Conservation (phyloP, 2,113 vertebrate species). For the Neomonachus schauinslandi region DNA sequence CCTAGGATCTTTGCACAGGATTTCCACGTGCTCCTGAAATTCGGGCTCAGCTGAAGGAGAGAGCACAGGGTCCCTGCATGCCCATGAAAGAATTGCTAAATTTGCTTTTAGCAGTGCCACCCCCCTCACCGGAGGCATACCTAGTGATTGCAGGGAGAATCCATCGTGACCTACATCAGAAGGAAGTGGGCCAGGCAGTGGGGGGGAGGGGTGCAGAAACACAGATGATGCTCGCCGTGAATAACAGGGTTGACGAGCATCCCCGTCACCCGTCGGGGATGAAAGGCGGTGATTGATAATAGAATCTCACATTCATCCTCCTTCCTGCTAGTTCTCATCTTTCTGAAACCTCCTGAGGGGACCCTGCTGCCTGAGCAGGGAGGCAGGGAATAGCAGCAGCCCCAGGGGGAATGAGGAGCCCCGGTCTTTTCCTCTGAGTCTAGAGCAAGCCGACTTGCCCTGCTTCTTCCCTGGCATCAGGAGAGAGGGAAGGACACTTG, state of each 20-base stretch:
- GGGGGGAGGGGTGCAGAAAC: conserved; percentile 13
- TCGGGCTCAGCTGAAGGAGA: background rate
- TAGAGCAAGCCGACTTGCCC: background rate
- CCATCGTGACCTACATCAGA: conserved; percentile 54
- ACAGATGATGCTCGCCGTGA: background rate
- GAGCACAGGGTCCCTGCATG: background rate
- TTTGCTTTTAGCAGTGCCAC: background rate
- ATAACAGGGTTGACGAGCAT: background rate
- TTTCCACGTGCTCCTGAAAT: background rate
- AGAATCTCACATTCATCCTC: background rate
- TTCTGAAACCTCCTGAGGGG: background rate
- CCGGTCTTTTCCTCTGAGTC: background rate
- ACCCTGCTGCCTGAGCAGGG: background rate
- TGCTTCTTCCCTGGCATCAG: accelerated
- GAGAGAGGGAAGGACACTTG: background rate
- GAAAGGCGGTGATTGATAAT: conserved; percentile 35
- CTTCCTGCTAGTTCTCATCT: background rate
- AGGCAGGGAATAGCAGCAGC: background rate
- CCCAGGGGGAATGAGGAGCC: background rate
- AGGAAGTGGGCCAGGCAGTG: conserved; percentile 55
- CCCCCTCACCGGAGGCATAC: background rate
- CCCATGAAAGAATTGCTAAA: background rate
- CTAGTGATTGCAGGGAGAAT: background rate
- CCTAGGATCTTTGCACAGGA: background rate
- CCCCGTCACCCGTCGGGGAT: background rate